Base-by-base conservation (phyloP, 2,113 vertebrate genomes). In the Ptilonorhynchus violaceus region DNA sequence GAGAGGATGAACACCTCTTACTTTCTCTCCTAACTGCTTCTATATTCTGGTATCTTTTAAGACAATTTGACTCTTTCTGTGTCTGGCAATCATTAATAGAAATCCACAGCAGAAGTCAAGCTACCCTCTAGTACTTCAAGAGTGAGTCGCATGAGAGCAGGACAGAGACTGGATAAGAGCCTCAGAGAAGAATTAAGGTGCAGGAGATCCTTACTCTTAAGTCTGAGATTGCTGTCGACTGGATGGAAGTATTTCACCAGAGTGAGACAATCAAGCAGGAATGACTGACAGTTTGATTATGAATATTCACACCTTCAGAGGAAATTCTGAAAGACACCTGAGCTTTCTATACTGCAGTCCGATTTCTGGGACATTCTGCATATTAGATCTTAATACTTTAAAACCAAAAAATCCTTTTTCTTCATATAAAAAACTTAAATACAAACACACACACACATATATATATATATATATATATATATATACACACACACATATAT, bases 181-280 rank as follows among this genome's bases (percentile, higher is more conserved):
- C 35, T 74, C 31, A 49, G 53, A 74, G 37, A 86, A 87, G 12
- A 82, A 70, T 39, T 70, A 33, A 52, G 21, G 20, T 46, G 31
- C 69, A 69, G 35, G 33, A 83, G 25, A 67, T 50, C 13, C 49
- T 75, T 56, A 53, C 14, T 59, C 12, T 50, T 21, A 52, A 68
- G 27, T 37, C 50, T 21, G 37, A 91, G n/a, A 66, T 11, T 15
- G 35, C 5, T 62, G 47, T 33, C 0, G 0, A 39, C 50, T 30
- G 2, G 42, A 74, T 37, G 3, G 47, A 92, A 69, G 15, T 53
- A 66, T 47, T 87, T 46, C 25, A 81, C 28, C 13, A 1, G 3
- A 44, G 10, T n/a, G 25, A 66, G 62, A 92, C 7, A 62, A 81
- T 15, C 33, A 73, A 58, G 30, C 6, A 79, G 53, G 14, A 93